Percentiles rank a stretch among this genome's conserved stretches.
Evolutionary conservation across 2,888 invertebrate species (phyloP).

Genomic region (Drosophila prostipennis): DNA sequence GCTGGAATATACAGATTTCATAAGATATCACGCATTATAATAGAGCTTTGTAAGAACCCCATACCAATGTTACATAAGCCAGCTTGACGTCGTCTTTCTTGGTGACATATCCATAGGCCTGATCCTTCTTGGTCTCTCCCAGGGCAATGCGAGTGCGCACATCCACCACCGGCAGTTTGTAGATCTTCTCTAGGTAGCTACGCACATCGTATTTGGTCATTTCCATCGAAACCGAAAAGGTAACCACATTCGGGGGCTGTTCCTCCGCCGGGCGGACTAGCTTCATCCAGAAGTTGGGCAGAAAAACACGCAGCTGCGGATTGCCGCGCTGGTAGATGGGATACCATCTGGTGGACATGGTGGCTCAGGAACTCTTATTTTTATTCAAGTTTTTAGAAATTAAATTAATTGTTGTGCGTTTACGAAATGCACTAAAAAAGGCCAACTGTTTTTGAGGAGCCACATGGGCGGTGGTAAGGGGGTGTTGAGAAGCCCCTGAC

Average conservation of each 20-base stretch:
- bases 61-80: slow-evolving; percentile 91
- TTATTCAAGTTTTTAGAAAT: slow-evolving; percentile 26
- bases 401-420: slow-evolving; percentile 13
- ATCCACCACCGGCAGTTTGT: slow-evolving; percentile 91
- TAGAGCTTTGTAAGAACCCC: neutral
- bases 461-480: slow-evolving; percentile 5
- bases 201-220: slow-evolving; percentile 96
- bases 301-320: slow-evolving; percentile 95
- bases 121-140: slow-evolving; percentile 88
- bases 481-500: neutral
- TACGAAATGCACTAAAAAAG: slow-evolving; percentile 51
- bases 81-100: slow-evolving; percentile 94
- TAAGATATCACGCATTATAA: neutral
- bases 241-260: slow-evolving; percentile 91
- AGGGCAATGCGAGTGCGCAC: slow-evolving; percentile 90
- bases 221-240: slow-evolving; percentile 95
- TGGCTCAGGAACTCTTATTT: neutral
- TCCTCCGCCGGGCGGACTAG: slow-evolving; percentile 88
- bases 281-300: slow-evolving; percentile 99
- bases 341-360: slow-evolving; percentile 87
- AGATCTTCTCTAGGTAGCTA: slow-evolving; percentile 98
- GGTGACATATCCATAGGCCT: slow-evolving; percentile 87
- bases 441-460: slow-evolving; percentile 15
- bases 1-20: slow-evolving; percentile 85
- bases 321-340: slow-evolving; percentile 95